These are phyloP conservation scores for Hylaeus volcanicus DNA, from an alignment of 1,140 invertebrate genomes.

Conservation along the genomic window DNA sequence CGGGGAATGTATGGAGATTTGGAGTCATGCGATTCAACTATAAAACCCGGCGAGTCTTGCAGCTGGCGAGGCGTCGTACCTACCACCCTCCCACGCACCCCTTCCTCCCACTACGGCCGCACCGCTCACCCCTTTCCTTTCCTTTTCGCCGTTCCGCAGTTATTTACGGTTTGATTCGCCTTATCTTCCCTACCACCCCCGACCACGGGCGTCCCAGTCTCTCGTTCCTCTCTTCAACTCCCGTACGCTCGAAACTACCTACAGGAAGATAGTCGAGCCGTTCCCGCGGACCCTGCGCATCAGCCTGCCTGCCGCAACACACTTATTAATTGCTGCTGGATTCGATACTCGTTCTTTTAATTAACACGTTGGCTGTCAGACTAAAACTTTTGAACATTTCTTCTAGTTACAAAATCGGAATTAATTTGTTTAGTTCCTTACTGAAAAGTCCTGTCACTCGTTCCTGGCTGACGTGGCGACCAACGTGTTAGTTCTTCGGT, in stretches of 20 bases:
- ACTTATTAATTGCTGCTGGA: constrained; percentile 43
- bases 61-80: constrained; percentile 75
- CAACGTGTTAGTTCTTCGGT: background rate
- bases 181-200: constrained; percentile 74
- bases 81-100: constrained; percentile 54
- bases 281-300: constrained; percentile 20
- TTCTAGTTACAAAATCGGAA: too few species aligned
- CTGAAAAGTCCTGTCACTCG: too few species aligned
- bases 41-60: constrained; percentile 81
- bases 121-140: constrained; percentile 56
- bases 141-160: constrained; percentile 78
- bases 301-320: background rate
- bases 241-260: constrained; percentile 51
- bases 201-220: constrained; percentile 58
- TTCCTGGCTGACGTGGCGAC: too few species aligned
- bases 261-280: constrained; percentile 47
- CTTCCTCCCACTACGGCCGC: constrained; percentile 21
- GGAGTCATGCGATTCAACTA: constrained; percentile 81
- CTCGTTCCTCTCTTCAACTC: constrained; percentile 64
- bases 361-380: background rate
- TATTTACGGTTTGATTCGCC: constrained; percentile 81
- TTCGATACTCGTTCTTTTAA: constrained; percentile 32
- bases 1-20: constrained; percentile 78
- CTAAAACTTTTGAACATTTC: too few species aligned
- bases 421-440: too few species aligned